Conservation (phyloP, 2,113 vertebrate genomes). For the Polypterus senegalus region DNA sequence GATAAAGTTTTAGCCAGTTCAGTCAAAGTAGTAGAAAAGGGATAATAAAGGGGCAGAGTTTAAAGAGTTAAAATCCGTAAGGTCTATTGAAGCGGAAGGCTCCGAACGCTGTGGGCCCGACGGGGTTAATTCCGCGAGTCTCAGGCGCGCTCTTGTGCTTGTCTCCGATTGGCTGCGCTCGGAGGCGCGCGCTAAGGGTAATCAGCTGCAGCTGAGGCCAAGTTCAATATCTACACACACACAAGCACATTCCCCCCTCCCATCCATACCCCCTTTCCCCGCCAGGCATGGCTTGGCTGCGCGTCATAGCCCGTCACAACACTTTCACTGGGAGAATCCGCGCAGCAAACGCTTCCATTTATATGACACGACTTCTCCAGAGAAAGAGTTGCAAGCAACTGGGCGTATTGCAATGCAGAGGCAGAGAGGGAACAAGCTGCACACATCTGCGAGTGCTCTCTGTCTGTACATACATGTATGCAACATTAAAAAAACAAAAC, state of each 20-base stretch:
- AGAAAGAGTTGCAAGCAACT: slow-evolving; percentile 11
- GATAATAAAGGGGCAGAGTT: too few species aligned
- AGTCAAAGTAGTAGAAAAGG: too few species aligned
- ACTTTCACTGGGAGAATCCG: slow-evolving; percentile 25
- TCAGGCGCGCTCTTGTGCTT: slow-evolving; percentile 26
- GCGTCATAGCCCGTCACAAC: slow-evolving; percentile 24
- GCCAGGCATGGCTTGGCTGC: slow-evolving; percentile 28
- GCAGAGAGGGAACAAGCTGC: too few species aligned
- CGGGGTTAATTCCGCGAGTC: slow-evolving; percentile 31
- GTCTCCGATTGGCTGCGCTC: slow-evolving; percentile 28
- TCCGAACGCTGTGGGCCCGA: slow-evolving; percentile 10
- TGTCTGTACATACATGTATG: too few species aligned
- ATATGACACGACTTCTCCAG: slow-evolving; percentile 18
- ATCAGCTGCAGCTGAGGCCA: slow-evolving; percentile 28
- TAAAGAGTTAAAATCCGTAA: too few species aligned
- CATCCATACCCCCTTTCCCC: slow-evolving; percentile 12
- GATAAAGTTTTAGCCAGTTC: too few species aligned
- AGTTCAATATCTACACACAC: slow-evolving; percentile 17
- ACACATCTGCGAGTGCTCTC: too few species aligned
- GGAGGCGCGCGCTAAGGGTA: slow-evolving; percentile 28
- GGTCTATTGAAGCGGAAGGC: too few species aligned
- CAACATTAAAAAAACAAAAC: too few species aligned
- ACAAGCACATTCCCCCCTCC: too few species aligned
- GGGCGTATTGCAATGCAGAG: too few species aligned
- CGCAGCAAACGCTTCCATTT: slow-evolving; percentile 25